Evolutionary conservation across 2,797 vertebrate genomes (phyloP).

Genomic region (Pangasius macronema): DNA sequence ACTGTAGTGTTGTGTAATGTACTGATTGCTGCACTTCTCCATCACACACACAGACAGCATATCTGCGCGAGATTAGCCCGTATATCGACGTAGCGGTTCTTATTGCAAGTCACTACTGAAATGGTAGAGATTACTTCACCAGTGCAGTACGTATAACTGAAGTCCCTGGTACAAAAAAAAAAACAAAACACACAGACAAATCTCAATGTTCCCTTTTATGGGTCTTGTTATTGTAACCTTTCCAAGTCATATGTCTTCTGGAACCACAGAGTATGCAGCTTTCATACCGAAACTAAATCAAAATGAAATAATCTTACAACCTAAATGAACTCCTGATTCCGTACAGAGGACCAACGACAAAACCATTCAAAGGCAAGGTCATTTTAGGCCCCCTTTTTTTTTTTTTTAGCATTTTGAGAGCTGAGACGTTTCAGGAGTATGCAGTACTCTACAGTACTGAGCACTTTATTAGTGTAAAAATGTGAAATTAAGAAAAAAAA

Average conservation of each 20-base stretch:
- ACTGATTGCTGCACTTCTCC: neutral
- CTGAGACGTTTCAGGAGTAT: neutral
- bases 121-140: too few species aligned
- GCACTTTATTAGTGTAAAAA: too few species aligned
- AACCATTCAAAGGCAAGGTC: conserved; percentile 28
- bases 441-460: too few species aligned
- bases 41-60: neutral
- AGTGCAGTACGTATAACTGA: too few species aligned
- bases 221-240: conserved; percentile 56
- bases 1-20: neutral
- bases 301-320: conserved; percentile 45
- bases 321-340: conserved; percentile 34
- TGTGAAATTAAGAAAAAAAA: too few species aligned
- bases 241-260: conserved; percentile 52
- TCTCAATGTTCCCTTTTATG: conserved; percentile 52
- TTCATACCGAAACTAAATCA: conserved; percentile 46
- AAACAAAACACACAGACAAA: conserved; percentile 17
- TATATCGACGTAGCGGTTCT: too few species aligned
- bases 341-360: conserved; percentile 27
- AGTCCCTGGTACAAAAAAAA: conserved; percentile 29
- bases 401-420: too few species aligned
- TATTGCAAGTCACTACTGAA: too few species aligned
- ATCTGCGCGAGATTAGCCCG: neutral
- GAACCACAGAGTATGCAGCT: conserved; percentile 41
- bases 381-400: conserved; percentile 23